phyloP scores from a whole-genome alignment of 2,797 vertebrate genomes.

The Alca torda region DNA sequence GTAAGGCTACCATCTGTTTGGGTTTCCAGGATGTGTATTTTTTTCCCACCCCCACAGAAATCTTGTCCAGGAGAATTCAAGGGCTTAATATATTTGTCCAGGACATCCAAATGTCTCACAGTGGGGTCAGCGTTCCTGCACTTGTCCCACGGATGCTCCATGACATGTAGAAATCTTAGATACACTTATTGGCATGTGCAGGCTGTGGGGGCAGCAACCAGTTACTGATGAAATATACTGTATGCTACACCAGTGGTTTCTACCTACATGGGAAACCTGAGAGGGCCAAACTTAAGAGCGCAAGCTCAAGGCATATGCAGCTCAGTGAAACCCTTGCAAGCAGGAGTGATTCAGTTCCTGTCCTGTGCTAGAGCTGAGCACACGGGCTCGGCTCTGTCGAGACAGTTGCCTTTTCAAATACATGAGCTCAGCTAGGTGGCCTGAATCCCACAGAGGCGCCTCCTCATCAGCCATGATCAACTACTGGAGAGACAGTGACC shows the following conservation, averaged over 20 bases:
- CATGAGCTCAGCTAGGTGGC: background rate
- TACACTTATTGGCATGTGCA: background rate
- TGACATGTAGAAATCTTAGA: background rate
- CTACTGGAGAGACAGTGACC: background rate
- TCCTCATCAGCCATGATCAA: background rate
- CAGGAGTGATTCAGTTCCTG: background rate
- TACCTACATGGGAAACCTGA: background rate
- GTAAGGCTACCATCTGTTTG: background rate
- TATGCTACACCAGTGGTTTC: rapidly evolving
- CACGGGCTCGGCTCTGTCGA: rapidly evolving
- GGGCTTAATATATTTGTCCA: background rate
- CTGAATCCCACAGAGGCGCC: too few relatives aligned
- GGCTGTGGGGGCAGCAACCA: rapidly evolving
- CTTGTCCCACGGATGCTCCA: background rate
- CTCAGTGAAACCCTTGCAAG: background rate
- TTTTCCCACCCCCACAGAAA: too few relatives aligned
- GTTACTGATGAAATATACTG: background rate
- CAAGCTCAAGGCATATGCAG: background rate
- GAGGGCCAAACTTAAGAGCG: background rate
- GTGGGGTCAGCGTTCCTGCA: background rate
- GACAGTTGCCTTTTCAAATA: background rate
- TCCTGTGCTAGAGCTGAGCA: background rate
- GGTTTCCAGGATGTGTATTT: background rate
- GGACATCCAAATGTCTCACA: background rate
- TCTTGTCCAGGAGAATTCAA: background rate